Evolutionary conservation across 2,113 vertebrate genomes (phyloP).

Genomic region (Scartelaos histophorus): DNA sequence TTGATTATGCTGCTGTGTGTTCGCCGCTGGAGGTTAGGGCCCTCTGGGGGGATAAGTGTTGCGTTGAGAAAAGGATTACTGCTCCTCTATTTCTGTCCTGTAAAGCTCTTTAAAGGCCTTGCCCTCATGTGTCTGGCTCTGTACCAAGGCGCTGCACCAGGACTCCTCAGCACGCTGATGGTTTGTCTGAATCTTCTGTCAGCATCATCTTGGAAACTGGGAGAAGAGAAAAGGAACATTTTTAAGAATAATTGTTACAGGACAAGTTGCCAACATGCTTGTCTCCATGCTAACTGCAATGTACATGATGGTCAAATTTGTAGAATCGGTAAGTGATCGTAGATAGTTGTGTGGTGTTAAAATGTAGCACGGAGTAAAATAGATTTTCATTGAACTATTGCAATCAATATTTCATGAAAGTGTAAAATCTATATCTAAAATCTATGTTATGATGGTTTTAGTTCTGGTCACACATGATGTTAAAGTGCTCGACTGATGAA

Average conservation of each 20-base stretch:
- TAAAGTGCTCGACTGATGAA: background rate
- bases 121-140: constrained; percentile 48
- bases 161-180: constrained; percentile 17
- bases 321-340: constrained; percentile 78
- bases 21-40: constrained; percentile 16
- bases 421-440: too few relatives aligned
- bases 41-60: constrained; percentile 60
- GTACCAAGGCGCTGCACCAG: constrained; percentile 25
- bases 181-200: constrained; percentile 13
- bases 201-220: constrained; percentile 22
- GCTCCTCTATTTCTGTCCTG: constrained; percentile 73
- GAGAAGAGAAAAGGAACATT: constrained; percentile 23
- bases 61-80: constrained; percentile 70
- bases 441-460: too few relatives aligned
- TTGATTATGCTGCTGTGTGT: constrained; percentile 7
- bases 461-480: background rate
- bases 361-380: background rate
- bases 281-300: constrained; percentile 84
- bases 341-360: background rate
- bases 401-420: background rate
- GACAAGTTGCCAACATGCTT: constrained; percentile 77
- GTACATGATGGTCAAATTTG: constrained; percentile 78
- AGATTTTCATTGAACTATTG: background rate
- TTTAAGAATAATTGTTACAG: constrained; percentile 25
- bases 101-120: constrained; percentile 78